These are phyloP conservation scores for Solenopsis fugax DNA, from an alignment of 1,140 invertebrate genomes.

Conservation along the genomic window DNA sequence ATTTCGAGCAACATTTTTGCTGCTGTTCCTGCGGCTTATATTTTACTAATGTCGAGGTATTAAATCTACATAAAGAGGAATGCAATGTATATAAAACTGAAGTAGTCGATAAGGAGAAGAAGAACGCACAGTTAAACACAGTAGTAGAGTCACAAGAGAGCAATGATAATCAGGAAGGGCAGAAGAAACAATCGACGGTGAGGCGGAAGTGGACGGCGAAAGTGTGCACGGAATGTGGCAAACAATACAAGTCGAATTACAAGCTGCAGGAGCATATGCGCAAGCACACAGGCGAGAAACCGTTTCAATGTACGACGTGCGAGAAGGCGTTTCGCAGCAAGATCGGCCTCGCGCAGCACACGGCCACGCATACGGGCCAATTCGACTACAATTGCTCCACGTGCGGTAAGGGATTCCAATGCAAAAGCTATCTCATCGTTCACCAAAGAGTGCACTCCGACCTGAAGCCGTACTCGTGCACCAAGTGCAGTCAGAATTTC, in stretches of 20 bases:
- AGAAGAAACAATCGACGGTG: constrained; percentile 77
- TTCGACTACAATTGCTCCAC: constrained; percentile 90
- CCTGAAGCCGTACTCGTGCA: constrained; percentile 88
- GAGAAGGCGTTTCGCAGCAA: constrained; percentile 91
- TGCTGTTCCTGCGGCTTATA: constrained; percentile 84
- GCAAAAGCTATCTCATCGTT: constrained; percentile 90
- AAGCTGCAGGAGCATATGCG: constrained; percentile 92
- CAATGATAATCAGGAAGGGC: constrained; percentile 66
- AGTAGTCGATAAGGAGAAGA: constrained; percentile 42
- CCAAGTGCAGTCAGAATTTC: constrained; percentile 89
- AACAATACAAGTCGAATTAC: constrained; percentile 88
- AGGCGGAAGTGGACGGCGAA: constrained; percentile 86
- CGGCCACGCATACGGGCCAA: constrained; percentile 89
- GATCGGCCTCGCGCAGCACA: constrained; percentile 90
- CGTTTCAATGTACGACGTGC: constrained; percentile 92
- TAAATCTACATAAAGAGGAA: constrained; percentile 84
- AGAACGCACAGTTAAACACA: constrained; percentile 62
- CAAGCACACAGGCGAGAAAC: constrained; percentile 94
- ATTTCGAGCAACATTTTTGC: constrained; percentile 87
- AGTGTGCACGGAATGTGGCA: constrained; percentile 88
- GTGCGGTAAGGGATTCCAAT: constrained; percentile 91
- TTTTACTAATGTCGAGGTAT: constrained; percentile 85
- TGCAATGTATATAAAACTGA: constrained; percentile 78
- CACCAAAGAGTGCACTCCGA: constrained; percentile 91
- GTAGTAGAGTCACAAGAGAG: constrained; percentile 45